Base-by-base conservation (phyloP, 1,140 invertebrate species). In the Drosophila quadrilineata region DNA sequence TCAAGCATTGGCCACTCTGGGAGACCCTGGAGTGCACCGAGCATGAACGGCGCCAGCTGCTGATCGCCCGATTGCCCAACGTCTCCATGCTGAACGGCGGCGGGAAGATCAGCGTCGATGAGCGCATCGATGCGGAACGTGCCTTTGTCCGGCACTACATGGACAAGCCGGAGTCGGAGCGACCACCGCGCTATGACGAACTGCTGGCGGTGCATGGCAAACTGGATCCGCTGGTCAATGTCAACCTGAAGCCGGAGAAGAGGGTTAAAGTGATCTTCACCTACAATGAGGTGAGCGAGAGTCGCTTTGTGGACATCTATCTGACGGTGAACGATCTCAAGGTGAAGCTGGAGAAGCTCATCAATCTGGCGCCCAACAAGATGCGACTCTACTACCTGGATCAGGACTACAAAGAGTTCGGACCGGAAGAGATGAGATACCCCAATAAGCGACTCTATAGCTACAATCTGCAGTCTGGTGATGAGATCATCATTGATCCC, bases 101-200 rank as follows among this genome's bases (percentile, higher is more conserved):
- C 12, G 96, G 96, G 35, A 92, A 93, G 21, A 96, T 98, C 71
- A 93, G 93, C 22, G 92, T 92, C 0, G 94, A 96, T 73, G 96
- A 98, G 88, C 92, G 97, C 54, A 96, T 97, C 90, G 95, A 97
- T 84, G 95, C 97, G n/a, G 97, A 98, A 88, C 91, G 97, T 56
- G 96, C 96, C 70, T 98, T 98, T 90, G 96, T 98, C 66, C 92
- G 97, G 43, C 95, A 96, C 87, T 97, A 96, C 89, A 95, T 97
- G 94, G 94, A 97, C 85, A 95, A 95, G 79, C 93, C 95, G 17
- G 95, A 95, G 91, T 92, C 92, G 26, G 94, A 96, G 69, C 91
- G 94, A 14, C 95, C 95, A 8, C 93, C 94, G 71, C 94, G 96
- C 73, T 97, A 97, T 87, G 93, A 92, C 76, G 95, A 97, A 89